These are phyloP conservation scores for Tympanuchus pallidicinctus DNA, from an alignment of 2,113 vertebrate genomes.

Conservation along the genomic window DNA sequence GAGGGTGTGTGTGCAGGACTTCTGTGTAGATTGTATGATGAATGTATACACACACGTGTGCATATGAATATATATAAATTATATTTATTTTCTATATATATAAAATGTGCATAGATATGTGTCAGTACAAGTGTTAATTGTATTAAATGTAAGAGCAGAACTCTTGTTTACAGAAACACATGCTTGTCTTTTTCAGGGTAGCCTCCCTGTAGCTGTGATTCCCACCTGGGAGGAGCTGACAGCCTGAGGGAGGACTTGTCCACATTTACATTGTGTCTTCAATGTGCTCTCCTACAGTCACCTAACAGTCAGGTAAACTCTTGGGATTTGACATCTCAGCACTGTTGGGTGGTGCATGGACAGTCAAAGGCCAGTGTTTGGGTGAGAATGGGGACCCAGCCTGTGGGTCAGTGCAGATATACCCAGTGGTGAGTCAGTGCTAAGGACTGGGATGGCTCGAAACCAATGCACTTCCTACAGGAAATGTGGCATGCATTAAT, in stretches of 20 bases:
- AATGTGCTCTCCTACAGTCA: rapidly evolving
- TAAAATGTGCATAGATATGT: rapidly evolving
- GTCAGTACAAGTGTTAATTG: not conserved
- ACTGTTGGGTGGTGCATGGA: rapidly evolving
- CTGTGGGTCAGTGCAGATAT: rapidly evolving
- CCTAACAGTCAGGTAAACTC: not conserved
- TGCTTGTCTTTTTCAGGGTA: not conserved
- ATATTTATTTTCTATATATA: not conserved
- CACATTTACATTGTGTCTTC: not conserved
- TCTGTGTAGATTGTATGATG: no score
- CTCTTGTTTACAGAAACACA: rapidly evolving
- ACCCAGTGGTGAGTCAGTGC: not conserved
- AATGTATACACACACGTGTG: rapidly evolving
- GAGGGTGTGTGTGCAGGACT: not conserved
- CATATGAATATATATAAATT: not conserved
- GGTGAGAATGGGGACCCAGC: not conserved
- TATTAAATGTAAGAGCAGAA: not conserved
- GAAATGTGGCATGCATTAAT: not conserved
- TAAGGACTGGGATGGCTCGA: not conserved
- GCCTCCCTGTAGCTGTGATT: not conserved
- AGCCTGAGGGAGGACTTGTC: not conserved
- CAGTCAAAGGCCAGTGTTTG: rapidly evolving
- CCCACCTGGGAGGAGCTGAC: not conserved
- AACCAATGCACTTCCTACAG: not conserved
- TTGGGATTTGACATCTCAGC: not conserved